phyloP scores from a whole-genome alignment of 2,888 invertebrate genomes.

The Caenorhabditis zanzibari region DNA sequence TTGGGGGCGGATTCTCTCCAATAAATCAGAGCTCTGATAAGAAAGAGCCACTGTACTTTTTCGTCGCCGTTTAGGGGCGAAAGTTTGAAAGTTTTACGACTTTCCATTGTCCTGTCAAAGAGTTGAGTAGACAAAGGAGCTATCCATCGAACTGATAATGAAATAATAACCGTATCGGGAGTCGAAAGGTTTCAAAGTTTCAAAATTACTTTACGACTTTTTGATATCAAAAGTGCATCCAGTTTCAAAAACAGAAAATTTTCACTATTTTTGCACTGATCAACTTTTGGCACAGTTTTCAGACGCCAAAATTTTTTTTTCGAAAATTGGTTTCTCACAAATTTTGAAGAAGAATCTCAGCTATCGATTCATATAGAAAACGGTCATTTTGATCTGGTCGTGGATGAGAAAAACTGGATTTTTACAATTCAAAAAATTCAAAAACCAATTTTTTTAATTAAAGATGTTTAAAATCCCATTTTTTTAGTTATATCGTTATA shows the following conservation, averaged over 20 bases:
- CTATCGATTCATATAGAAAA: too few species aligned
- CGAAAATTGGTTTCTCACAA: too few species aligned
- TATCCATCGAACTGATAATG: constrained; percentile 3
- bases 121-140: not conserved
- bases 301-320: too few species aligned
- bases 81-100: constrained; percentile 38
- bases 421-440: too few species aligned
- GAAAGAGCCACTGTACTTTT: constrained; percentile 54
- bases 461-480: too few species aligned
- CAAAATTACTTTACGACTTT: not conserved
- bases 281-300: too few species aligned
- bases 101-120: constrained; percentile 39
- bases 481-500: too few species aligned
- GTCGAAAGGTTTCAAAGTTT: not conserved
- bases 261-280: not conserved
- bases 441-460: too few species aligned
- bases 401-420: too few species aligned
- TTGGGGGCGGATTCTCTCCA: not conserved
- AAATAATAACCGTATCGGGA: not conserved
- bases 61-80: constrained; percentile 9
- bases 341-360: too few species aligned
- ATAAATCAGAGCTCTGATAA: constrained; percentile 54
- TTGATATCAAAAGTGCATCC: not conserved
- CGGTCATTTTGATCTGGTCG: too few species aligned
- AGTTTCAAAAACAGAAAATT: too few species aligned